Percentiles rank a stretch among this genome's conserved stretches.
Conservation (phyloP, 2,113 vertebrate species). For the Trematocara zebra region DNA sequence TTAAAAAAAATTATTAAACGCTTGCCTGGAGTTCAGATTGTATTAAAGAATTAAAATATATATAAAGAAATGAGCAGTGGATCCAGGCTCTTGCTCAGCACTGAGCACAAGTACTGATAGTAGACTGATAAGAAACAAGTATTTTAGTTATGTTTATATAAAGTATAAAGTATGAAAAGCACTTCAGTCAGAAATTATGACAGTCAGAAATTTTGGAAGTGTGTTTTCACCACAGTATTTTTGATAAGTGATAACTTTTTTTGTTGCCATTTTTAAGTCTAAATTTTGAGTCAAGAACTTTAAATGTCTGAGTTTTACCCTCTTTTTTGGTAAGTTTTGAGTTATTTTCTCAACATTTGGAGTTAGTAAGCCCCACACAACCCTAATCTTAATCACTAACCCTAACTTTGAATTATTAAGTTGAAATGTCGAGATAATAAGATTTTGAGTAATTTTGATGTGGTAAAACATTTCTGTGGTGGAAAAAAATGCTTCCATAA, state of each 20-base stretch:
- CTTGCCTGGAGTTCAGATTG: background rate
- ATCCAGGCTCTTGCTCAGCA: background rate
- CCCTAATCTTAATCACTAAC: background rate
- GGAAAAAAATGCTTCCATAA: background rate
- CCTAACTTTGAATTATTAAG: background rate
- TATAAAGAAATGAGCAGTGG: background rate
- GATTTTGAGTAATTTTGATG: background rate
- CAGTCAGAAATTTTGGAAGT: background rate
- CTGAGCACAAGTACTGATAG: background rate
- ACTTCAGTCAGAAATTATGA: background rate
- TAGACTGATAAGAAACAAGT: background rate
- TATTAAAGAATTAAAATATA: background rate
- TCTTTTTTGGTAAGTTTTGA: background rate
- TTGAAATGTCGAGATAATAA: background rate
- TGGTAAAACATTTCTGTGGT: accelerated
- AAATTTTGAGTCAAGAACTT: background rate
- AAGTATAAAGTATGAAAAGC: background rate
- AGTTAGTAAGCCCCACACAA: background rate
- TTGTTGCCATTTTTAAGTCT: background rate
- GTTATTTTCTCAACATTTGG: background rate
- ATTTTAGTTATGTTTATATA: background rate
- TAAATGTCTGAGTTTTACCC: background rate
- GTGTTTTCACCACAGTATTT: background rate
- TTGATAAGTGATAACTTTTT: background rate
- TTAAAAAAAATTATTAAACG: no score